phyloP scores from a whole-genome alignment of 2,797 vertebrate genomes.

The Peromyscus attwateri region DNA sequence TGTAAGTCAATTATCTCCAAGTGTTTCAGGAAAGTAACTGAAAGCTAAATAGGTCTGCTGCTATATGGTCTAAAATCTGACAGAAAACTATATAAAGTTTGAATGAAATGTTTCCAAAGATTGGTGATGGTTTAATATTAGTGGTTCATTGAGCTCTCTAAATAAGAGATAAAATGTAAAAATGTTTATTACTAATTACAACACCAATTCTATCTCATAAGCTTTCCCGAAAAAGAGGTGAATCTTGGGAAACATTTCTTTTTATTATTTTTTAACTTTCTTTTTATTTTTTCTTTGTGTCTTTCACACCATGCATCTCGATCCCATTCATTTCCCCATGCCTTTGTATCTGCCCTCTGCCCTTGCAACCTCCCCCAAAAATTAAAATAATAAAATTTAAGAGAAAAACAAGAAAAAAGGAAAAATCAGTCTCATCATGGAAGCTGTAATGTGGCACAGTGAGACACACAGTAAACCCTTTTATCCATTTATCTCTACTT shows the following conservation, averaged over 20 bases:
- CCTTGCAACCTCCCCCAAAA: too few relatives aligned
- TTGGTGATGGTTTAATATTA: constrained; percentile 24
- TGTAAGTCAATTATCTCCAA: background rate
- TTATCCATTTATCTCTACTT: too few relatives aligned
- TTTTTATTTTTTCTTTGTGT: too few relatives aligned
- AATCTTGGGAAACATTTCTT: background rate
- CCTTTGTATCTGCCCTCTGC: too few relatives aligned
- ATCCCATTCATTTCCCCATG: too few relatives aligned
- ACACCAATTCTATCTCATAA: background rate
- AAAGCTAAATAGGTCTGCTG: background rate
- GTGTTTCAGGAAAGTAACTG: background rate
- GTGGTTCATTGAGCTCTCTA: constrained; percentile 1
- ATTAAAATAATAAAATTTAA: too few relatives aligned
- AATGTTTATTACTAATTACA: background rate
- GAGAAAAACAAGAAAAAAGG: too few relatives aligned
- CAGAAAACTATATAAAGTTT: background rate
- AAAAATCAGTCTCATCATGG: too few relatives aligned
- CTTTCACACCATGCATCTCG: too few relatives aligned
- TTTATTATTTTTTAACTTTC: too few relatives aligned
- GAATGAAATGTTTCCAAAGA: constrained; percentile 8
- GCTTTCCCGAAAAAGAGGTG: background rate
- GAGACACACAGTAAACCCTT: too few relatives aligned
- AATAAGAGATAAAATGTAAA: constrained; percentile 39
- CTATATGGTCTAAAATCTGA: background rate
- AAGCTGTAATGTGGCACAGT: too few relatives aligned